Evolutionary conservation across 2,888 invertebrate genomes (phyloP), one percentile per base, ranked within the genome.

Genomic region (Lepidonotus clava): DNA sequence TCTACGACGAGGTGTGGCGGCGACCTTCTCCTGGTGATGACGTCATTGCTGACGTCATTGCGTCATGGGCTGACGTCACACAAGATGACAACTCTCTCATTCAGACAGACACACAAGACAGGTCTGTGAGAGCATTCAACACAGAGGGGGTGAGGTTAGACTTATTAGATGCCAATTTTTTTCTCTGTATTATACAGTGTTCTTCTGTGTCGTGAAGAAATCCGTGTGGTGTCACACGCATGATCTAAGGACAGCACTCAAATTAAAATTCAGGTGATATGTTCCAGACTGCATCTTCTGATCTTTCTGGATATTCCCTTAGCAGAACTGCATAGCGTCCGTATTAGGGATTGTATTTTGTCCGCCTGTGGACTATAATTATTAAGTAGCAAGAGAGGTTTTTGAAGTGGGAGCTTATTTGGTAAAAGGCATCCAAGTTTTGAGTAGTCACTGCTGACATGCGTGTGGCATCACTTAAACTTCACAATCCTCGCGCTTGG

Each of bases 111-210:
- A n/a, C n/a, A 41, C 80, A 41, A 71, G 38, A 38, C 34, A 36
- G 21, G 24, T 80, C 41, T 28, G 80, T 80, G 80, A 80, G n/a
- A 80, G 80, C 24, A 80, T 46, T 51, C 80, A 80, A 80, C 80
- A 80, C 80, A 80, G 41, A 80, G 40, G 46, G 80, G 80, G 46
- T 46, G 28, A 46, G 80, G 51, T 36, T 11, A 32, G 28, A 1
- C 28, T 11, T 61, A 18, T 61, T 61, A 28, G 71, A 66, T 32
- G 66, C 66, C 11, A 24, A 24, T 66, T 34, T 38, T 34, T 38
- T 11, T 71, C n/a, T n/a, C n/a, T n/a, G n/a, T 46, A 46, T 8
- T 46, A 11, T 46, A 8, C 8, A 8, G 46, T 46, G 8, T 46
- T 46, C 18, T 46, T 46, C 18, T 46, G 18, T 46, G 18, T 11